Percentiles rank a stretch among this genome's conserved stretches.
Evolutionary conservation across 2,888 invertebrate genomes (phyloP).

Genomic region (Limulus polyphemus): DNA sequence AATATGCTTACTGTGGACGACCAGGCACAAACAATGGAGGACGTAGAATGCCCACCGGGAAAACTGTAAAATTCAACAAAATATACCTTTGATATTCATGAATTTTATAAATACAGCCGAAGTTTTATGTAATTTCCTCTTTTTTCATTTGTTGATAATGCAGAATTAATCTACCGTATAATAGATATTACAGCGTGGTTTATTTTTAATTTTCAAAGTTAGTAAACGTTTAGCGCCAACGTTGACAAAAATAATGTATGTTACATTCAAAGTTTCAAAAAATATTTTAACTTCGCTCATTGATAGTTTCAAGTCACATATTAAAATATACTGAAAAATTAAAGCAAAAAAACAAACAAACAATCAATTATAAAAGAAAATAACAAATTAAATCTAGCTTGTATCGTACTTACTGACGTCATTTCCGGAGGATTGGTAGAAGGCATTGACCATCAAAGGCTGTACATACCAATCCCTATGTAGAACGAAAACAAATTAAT

Average conservation of each 20-base stretch:
- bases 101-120: too few species aligned
- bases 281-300: too few species aligned
- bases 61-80: slow-evolving; percentile 29
- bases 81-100: not conserved
- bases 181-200: too few species aligned
- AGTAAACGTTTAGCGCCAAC: too few species aligned
- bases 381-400: not conserved
- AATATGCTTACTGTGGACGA: slow-evolving; percentile 32
- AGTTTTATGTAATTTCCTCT: too few species aligned
- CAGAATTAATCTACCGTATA: too few species aligned
- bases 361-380: not conserved
- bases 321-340: not conserved
- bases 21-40: slow-evolving; percentile 34
- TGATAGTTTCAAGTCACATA: not conserved
- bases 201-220: too few species aligned
- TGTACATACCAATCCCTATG: slow-evolving; percentile 24
- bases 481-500: slow-evolving; percentile 2
- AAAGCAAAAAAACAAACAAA: not conserved
- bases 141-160: too few species aligned
- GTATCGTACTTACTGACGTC: slow-evolving; percentile 40
- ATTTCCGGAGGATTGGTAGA: slow-evolving; percentile 24
- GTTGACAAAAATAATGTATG: too few species aligned
- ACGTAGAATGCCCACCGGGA: slow-evolving; percentile 36
- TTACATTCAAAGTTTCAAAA: too few species aligned
- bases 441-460: slow-evolving; percentile 27